Evolutionary conservation across 2,797 vertebrate genomes (phyloP).

Genomic region (Silurus lanzhouensis): DNA sequence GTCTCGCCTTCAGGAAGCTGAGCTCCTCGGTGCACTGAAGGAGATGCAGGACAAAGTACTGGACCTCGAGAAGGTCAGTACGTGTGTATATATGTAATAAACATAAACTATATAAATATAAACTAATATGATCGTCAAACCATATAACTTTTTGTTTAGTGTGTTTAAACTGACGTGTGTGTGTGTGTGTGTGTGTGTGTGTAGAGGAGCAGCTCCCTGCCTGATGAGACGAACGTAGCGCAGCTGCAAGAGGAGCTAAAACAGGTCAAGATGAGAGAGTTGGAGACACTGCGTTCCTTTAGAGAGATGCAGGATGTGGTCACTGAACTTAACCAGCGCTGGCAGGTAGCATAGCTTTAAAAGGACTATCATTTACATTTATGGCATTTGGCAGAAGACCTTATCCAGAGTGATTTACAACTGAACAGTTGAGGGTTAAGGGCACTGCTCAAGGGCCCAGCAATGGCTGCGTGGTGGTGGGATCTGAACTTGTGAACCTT

Average conservation of each 20-base stretch:
- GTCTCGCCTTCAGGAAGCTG: slow-evolving; percentile 83
- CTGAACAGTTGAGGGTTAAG: too few relatives aligned
- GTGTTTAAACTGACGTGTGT: neutral
- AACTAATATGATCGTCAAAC: neutral
- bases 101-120: too few relatives aligned
- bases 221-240: slow-evolving; percentile 88
- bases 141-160: slow-evolving; percentile 3
- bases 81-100: neutral
- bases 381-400: too few relatives aligned
- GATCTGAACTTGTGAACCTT: too few relatives aligned
- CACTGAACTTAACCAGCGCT: slow-evolving; percentile 88
- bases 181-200: slow-evolving; percentile 38
- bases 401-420: too few relatives aligned
- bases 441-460: too few relatives aligned
- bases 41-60: slow-evolving; percentile 97
- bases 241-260: slow-evolving; percentile 90
- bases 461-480: too few relatives aligned
- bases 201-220: slow-evolving; percentile 85
- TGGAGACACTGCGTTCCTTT: slow-evolving; percentile 83
- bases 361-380: neutral
- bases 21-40: slow-evolving; percentile 85
- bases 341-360: slow-evolving; percentile 78
- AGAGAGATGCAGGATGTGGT: slow-evolving; percentile 86
- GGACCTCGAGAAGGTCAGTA: slow-evolving; percentile 89
- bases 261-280: slow-evolving; percentile 87